phyloP scores from a whole-genome alignment of 2,888 invertebrate species.

The Halocaridina rubra region DNA sequence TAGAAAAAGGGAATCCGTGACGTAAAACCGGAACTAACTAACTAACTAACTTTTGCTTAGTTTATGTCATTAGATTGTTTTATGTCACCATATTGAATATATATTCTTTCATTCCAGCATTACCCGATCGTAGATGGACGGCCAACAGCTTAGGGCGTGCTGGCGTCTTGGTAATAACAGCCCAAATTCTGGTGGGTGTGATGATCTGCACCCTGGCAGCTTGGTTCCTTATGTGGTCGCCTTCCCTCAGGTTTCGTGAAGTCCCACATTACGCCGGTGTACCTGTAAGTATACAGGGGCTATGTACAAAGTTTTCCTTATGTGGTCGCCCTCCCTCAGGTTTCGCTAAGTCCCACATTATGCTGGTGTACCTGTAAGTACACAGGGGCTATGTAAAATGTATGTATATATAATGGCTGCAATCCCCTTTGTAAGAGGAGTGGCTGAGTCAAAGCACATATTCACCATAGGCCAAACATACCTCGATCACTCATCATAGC shows the following conservation, averaged over 20 bases:
- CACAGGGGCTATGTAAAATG: too few relatives aligned
- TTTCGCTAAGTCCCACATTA: slow-evolving; percentile 61
- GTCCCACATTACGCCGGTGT: slow-evolving; percentile 59
- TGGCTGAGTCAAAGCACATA: too few relatives aligned
- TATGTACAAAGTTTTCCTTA: too few relatives aligned
- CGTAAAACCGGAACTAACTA: too few relatives aligned
- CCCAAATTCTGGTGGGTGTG: slow-evolving; percentile 57
- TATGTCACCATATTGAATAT: too few relatives aligned
- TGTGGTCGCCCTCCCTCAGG: slow-evolving; percentile 57
- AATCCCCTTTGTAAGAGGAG: too few relatives aligned
- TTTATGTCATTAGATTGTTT: too few relatives aligned
- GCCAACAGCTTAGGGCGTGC: slow-evolving; percentile 47
- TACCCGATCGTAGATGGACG: slow-evolving; percentile 49
- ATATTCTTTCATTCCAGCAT: not conserved
- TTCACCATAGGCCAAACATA: too few relatives aligned
- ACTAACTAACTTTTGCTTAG: too few relatives aligned
- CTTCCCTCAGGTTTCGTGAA: slow-evolving; percentile 60
- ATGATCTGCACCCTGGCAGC: slow-evolving; percentile 49
- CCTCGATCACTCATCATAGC: too few relatives aligned
- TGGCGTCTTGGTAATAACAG: slow-evolving; percentile 56
- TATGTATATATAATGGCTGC: too few relatives aligned
- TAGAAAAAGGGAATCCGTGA: too few relatives aligned
- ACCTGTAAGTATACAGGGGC: slow-evolving; percentile 29
- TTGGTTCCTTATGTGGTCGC: slow-evolving; percentile 60
- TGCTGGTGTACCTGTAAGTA: slow-evolving; percentile 50